phyloP scores from a whole-genome alignment of 2,888 invertebrate genomes.

The Ophion ventricosus region DNA sequence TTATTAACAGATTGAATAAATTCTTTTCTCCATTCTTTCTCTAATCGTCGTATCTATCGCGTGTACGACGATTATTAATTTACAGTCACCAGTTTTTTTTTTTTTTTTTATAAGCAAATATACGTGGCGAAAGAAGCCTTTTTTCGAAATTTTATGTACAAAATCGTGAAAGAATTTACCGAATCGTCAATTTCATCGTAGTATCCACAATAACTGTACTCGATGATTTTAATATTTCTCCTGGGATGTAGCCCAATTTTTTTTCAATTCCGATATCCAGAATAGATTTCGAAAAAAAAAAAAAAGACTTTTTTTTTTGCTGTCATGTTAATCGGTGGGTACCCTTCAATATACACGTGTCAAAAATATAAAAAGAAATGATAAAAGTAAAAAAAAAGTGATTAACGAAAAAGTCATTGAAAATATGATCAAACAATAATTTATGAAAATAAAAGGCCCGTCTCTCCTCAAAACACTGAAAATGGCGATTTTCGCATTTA shows the following conservation, averaged over 20 bases:
- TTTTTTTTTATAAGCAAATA: neutral
- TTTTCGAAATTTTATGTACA: neutral
- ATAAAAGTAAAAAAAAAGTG: neutral
- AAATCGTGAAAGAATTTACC: neutral
- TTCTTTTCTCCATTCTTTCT: neutral
- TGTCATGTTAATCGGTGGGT: too few species aligned
- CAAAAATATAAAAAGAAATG: too few species aligned
- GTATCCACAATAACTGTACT: neutral
- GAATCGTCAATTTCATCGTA: neutral
- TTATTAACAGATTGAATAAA: neutral
- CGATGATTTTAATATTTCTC: neutral
- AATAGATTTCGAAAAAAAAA: too few species aligned
- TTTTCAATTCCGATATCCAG: neutral
- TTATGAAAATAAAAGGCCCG: conserved; percentile 46
- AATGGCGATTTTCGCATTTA: conserved; percentile 66
- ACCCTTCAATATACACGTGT: too few species aligned
- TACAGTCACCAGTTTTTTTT: neutral
- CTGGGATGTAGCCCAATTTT: neutral
- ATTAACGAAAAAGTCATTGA: conserved; percentile 4
- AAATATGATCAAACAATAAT: conserved; percentile 65
- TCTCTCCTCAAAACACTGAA: conserved; percentile 69
- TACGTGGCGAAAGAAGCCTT: neutral
- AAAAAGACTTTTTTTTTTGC: too few species aligned
- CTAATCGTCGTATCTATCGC: neutral
- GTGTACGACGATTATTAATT: neutral